Percentiles rank a stretch among this genome's conserved stretches.
Conservation (phyloP, 2,113 vertebrate species). For the Corynorhinus townsendii region DNA sequence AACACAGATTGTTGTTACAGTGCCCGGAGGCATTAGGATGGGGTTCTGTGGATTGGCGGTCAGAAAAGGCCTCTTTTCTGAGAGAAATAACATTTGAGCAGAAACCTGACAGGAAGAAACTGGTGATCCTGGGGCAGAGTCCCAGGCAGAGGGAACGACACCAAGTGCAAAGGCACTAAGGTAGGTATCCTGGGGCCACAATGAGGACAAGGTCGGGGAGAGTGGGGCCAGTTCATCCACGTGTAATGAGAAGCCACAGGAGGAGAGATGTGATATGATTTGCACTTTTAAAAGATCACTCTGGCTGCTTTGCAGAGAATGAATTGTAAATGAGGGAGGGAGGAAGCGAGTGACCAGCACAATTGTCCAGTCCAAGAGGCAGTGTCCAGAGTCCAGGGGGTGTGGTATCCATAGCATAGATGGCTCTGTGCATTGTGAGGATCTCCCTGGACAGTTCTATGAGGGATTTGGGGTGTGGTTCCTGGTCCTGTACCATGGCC, state of each 20-base stretch:
- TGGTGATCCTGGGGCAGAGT: background rate
- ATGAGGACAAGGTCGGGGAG: background rate
- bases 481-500: background rate
- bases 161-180: background rate
- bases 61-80: background rate
- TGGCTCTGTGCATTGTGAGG: background rate
- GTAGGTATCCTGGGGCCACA: background rate
- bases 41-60: background rate
- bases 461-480: background rate
- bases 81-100: background rate
- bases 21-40: background rate
- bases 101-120: background rate
- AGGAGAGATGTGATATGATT: background rate
- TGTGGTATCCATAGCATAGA: background rate
- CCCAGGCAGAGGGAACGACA: background rate
- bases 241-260: background rate
- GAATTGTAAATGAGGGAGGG: background rate
- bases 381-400: rapidly evolving
- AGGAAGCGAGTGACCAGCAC: background rate
- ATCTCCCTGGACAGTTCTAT: background rate
- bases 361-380: background rate
- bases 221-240: too few relatives aligned
- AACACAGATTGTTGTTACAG: background rate
- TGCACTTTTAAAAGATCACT: background rate
- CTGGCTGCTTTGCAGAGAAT: background rate